These are phyloP conservation scores for Manduca sexta DNA, from an alignment of 1,140 invertebrate species.

Conservation along the genomic window DNA sequence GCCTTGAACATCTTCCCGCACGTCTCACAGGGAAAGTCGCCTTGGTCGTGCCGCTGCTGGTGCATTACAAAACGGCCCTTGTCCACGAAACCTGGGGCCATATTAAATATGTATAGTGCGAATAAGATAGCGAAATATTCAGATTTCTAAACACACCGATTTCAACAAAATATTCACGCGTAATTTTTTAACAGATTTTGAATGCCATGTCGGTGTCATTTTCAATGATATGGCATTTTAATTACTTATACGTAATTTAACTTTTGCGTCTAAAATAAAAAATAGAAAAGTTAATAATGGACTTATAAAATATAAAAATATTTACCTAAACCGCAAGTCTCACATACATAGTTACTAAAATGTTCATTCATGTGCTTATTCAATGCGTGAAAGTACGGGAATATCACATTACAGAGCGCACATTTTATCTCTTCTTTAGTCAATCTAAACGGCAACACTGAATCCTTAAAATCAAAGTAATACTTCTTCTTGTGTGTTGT, in stretches of 20 bases:
- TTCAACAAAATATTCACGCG: too few species aligned
- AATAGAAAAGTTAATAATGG: too few species aligned
- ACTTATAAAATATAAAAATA: constrained; percentile 2
- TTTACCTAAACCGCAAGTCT: constrained; percentile 74
- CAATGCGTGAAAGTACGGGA: constrained; percentile 57
- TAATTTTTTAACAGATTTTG: too few species aligned
- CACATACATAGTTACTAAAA: constrained; percentile 74
- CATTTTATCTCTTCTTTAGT: constrained; percentile 41
- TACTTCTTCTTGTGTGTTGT: constrained; percentile 44
- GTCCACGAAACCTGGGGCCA: constrained; percentile 59
- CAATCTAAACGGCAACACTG: constrained; percentile 47
- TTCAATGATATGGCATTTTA: too few species aligned
- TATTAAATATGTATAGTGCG: neutral
- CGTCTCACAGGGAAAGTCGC: constrained; percentile 60
- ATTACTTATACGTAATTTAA: too few species aligned
- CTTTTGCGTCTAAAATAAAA: too few species aligned
- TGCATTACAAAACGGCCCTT: constrained; percentile 64
- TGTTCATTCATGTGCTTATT: constrained; percentile 66
- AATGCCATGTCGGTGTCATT: too few species aligned
- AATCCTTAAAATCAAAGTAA: constrained; percentile 44
- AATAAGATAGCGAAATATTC: too few species aligned
- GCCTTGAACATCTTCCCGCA: constrained; percentile 63
- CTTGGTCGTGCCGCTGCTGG: constrained; percentile 57
- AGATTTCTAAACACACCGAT: too few species aligned
- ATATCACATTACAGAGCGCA: constrained; percentile 37